phyloP scores from a whole-genome alignment of 2,797 vertebrate species.

The Psittacula derbiana region DNA sequence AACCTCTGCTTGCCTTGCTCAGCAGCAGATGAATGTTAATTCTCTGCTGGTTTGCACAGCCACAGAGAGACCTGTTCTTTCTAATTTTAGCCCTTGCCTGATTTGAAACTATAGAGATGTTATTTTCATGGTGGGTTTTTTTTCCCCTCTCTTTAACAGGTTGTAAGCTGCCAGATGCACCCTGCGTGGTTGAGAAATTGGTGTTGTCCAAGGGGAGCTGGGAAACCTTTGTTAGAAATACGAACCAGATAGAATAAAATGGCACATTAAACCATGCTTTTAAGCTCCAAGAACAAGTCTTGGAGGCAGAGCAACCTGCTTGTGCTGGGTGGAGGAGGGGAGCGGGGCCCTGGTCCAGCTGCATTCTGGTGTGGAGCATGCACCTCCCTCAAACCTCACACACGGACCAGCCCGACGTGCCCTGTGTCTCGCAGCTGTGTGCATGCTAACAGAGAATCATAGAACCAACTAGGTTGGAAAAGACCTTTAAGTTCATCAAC shows the following conservation, averaged over 20 bases:
- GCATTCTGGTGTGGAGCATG: background rate
- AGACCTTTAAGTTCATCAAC: background rate
- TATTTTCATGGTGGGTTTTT: background rate
- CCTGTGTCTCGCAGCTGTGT: background rate
- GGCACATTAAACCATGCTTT: background rate
- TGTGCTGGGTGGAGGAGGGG: background rate
- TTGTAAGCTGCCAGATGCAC: background rate
- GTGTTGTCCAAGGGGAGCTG: background rate
- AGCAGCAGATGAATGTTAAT: conserved; percentile 15
- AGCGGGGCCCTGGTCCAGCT: background rate
- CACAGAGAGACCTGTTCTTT: background rate
- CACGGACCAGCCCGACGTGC: rapidly evolving
- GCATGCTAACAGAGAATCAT: background rate
- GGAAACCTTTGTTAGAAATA: background rate
- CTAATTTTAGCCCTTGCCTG: conserved; percentile 24
- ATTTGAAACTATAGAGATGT: conserved; percentile 32
- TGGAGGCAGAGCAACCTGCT: background rate
- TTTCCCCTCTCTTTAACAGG: background rate
- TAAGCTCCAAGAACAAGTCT: background rate
- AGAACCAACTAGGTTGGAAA: background rate
- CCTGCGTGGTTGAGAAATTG: background rate
- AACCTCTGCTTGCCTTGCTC: conserved; percentile 8
- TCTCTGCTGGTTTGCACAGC: background rate
- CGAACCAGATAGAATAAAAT: background rate
- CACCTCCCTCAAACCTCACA: background rate